phyloP scores from a whole-genome alignment of 2,797 vertebrate genomes.

The Tangara arthus region DNA sequence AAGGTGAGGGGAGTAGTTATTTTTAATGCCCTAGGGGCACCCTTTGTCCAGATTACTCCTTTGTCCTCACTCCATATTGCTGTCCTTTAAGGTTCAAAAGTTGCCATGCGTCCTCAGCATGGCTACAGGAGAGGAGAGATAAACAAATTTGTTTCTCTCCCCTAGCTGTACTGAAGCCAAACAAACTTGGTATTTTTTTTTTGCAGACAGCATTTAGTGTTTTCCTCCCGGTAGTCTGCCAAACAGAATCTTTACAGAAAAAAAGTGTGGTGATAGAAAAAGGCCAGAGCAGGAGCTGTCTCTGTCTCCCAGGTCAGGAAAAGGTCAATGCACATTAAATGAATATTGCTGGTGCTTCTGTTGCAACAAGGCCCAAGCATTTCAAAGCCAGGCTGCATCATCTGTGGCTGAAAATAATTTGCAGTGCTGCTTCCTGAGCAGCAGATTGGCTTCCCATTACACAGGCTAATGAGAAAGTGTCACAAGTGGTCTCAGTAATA shows the following conservation, averaged over 20 bases:
- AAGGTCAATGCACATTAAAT: conserved; percentile 37
- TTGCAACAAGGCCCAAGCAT: conserved; percentile 15
- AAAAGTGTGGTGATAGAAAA: not conserved
- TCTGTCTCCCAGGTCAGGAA: conserved; percentile 30
- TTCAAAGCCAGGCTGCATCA: conserved; percentile 52
- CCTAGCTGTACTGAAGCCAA: not conserved
- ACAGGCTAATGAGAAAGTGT: conserved; percentile 56
- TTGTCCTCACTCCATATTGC: not conserved
- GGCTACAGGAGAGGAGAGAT: not conserved
- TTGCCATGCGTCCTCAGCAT: not conserved
- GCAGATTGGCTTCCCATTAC: conserved; percentile 52
- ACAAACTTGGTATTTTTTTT: not conserved
- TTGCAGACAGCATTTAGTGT: not conserved
- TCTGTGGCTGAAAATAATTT: conserved; percentile 46
- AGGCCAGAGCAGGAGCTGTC: not conserved
- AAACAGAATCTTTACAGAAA: not conserved
- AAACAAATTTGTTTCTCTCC: not conserved
- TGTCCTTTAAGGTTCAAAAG: not conserved
- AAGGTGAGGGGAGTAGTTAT: not conserved
- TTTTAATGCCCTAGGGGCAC: not conserved
- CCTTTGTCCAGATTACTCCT: not conserved
- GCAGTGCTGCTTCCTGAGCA: conserved; percentile 18
- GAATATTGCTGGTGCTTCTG: conserved; percentile 36
- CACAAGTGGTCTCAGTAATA: conserved; percentile 18
- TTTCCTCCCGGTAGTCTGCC: not conserved